Evolutionary conservation across 2,113 vertebrate genomes (phyloP).

Genomic region (cattle (Bos taurus)): DNA sequence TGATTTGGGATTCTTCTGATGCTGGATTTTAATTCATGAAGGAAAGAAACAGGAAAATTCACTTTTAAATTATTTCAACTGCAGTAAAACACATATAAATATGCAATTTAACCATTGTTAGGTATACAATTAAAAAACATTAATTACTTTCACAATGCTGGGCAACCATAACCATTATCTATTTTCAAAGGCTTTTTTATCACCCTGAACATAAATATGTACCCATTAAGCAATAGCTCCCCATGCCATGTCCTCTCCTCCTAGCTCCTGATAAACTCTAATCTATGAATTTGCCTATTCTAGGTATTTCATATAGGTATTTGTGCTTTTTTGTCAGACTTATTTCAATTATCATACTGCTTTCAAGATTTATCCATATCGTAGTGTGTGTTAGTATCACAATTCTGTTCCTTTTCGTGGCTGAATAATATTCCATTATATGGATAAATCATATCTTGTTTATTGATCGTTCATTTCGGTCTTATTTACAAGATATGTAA

Average conservation of each 20-base stretch:
- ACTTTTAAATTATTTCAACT: neutral
- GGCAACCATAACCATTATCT: neutral
- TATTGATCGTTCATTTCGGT: neutral
- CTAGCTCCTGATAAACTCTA: neutral
- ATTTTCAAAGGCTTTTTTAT: neutral
- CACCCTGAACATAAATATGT: neutral
- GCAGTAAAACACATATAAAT: neutral
- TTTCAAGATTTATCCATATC: neutral
- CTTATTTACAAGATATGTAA: neutral
- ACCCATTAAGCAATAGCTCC: neutral
- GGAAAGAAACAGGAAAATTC: neutral
- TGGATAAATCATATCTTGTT: neutral
- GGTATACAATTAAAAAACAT: neutral
- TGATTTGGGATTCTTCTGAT: neutral
- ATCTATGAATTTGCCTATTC: neutral
- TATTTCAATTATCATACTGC: neutral
- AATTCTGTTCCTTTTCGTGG: neutral
- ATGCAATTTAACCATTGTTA: neutral
- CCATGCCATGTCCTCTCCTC: neutral
- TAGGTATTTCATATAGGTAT: neutral
- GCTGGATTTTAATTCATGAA: neutral
- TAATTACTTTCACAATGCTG: neutral
- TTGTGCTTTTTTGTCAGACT: neutral
- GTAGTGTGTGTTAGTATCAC: neutral
- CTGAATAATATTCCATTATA: neutral